These are phyloP conservation scores for Cephus sareptanus DNA, from an alignment of 2,888 invertebrate species.

Conservation along the genomic window DNA sequence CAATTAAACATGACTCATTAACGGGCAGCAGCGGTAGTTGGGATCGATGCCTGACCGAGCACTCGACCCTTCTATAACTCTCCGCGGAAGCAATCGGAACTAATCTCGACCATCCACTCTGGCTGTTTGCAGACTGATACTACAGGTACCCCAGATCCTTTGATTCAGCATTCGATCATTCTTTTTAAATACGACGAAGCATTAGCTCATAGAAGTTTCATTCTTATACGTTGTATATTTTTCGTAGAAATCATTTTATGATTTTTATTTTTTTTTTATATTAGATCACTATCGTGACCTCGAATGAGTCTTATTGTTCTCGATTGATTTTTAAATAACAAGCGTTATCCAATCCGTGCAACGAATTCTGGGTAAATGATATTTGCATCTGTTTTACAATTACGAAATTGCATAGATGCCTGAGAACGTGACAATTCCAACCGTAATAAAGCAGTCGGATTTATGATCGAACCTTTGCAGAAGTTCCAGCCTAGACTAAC, in stretches of 20 bases:
- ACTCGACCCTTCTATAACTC: constrained; percentile 51
- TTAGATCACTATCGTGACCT: not conserved
- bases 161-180: not conserved
- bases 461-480: not conserved
- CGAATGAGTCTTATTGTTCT: not conserved
- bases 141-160: not conserved
- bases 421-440: not conserved
- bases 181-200: not conserved
- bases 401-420: not conserved
- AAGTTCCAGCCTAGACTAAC: not conserved
- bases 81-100: constrained; percentile 56
- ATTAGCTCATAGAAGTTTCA: no score
- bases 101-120: constrained; percentile 54
- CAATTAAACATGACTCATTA: constrained; percentile 67
- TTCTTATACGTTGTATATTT: no score
- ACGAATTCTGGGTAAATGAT: not conserved
- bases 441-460: not conserved
- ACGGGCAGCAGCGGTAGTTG: constrained; percentile 60
- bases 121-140: not conserved
- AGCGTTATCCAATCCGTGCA: not conserved
- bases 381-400: not conserved
- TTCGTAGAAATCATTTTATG: not conserved
- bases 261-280: not conserved
- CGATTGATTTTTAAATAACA: not conserved
- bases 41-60: constrained; percentile 54